phyloP scores from a whole-genome alignment of 2,888 invertebrate genomes.

The Microchrysa polita region DNA sequence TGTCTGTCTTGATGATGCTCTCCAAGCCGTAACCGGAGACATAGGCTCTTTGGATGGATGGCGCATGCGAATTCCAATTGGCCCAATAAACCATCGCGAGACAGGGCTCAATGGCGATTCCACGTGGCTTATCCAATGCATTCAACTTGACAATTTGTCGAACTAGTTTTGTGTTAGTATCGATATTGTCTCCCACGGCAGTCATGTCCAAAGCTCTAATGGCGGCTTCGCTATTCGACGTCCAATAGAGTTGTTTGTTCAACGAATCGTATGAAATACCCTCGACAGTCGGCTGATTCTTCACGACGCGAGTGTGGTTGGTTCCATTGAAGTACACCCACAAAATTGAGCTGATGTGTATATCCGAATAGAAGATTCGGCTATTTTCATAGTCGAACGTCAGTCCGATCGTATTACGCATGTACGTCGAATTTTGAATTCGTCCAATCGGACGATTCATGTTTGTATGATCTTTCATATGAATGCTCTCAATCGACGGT shows the following conservation, averaged over 20 bases:
- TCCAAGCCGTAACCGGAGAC: conserved; percentile 74
- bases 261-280: conserved; percentile 82
- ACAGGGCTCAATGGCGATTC: conserved; percentile 87
- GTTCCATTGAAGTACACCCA: conserved; percentile 83
- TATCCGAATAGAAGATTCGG: conserved; percentile 87
- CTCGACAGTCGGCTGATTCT: conserved; percentile 85
- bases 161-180: conserved; percentile 65
- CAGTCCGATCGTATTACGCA: conserved; percentile 88
- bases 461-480: conserved; percentile 75
- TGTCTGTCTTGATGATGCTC: conserved; percentile 78
- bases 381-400: conserved; percentile 78
- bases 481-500: conserved; percentile 82
- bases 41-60: conserved; percentile 82
- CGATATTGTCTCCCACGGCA: conserved; percentile 53
- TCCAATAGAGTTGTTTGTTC: conserved; percentile 82
- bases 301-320: conserved; percentile 74
- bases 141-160: conserved; percentile 72
- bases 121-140: conserved; percentile 81
- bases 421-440: conserved; percentile 75
- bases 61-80: conserved; percentile 85
- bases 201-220: conserved; percentile 65
- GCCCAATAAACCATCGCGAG: conserved; percentile 81
- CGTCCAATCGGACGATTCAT: conserved; percentile 81
- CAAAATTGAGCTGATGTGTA: conserved; percentile 85
- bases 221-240: conserved; percentile 81